Percentiles rank a stretch among this genome's conserved stretches.
Evolutionary conservation across 2,797 vertebrate species (phyloP).

Genomic region (Micrastur ruficollis): DNA sequence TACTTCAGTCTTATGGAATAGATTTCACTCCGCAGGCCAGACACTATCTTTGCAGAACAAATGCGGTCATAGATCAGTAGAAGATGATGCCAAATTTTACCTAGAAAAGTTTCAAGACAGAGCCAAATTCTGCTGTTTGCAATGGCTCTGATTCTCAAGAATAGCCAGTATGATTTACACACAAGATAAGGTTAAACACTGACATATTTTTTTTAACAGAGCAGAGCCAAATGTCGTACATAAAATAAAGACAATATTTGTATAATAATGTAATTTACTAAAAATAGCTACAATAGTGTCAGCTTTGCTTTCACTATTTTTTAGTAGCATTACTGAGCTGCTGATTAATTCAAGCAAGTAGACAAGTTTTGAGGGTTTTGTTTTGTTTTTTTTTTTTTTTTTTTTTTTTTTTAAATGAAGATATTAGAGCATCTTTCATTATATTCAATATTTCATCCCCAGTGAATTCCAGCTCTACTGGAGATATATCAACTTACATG

Average conservation of each 20-base stretch:
- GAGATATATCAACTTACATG: background rate
- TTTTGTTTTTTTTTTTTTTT: background rate
- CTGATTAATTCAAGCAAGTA: background rate
- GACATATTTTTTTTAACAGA: background rate
- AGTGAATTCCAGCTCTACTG: background rate
- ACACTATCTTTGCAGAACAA: background rate
- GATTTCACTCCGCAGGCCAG: background rate
- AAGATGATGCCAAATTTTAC: background rate
- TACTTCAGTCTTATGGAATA: background rate
- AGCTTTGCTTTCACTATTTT: background rate
- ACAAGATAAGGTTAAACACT: background rate
- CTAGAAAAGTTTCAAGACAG: background rate
- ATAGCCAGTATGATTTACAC: background rate
- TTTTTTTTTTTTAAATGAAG: background rate
- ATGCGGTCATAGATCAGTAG: background rate
- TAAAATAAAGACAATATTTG: background rate
- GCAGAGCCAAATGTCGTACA: background rate
- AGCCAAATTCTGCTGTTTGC: background rate
- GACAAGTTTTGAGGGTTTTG: background rate
- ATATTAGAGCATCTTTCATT: background rate
- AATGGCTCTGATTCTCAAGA: background rate
- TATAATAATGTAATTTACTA: background rate
- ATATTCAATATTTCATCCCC: background rate
- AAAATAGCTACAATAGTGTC: background rate
- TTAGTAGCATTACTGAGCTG: background rate